Evolutionary conservation across 2,888 invertebrate genomes (phyloP).

Genomic region (Diarsia dahlii): DNA sequence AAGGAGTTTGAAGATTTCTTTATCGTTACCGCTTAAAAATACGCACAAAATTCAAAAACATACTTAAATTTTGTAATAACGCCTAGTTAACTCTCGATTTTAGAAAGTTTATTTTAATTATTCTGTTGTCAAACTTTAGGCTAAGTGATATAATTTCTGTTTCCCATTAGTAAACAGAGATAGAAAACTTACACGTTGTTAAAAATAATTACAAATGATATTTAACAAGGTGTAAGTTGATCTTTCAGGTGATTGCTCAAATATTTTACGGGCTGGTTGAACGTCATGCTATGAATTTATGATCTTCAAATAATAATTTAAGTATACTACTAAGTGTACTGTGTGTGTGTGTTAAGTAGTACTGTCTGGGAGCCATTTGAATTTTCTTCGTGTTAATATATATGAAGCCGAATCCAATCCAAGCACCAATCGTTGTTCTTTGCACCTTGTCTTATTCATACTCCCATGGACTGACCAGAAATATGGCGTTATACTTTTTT

Average conservation of each 20-base stretch:
- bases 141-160: neutral
- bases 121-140: neutral
- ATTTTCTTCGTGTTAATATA: neutral
- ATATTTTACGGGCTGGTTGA: neutral
- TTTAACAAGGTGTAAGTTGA: neutral
- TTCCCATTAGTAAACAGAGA: neutral
- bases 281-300: neutral
- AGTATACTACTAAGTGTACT: too few species aligned
- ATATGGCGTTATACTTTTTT: neutral
- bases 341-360: too few species aligned
- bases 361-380: neutral
- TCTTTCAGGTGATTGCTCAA: neutral
- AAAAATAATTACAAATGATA: too few species aligned
- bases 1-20: slow-evolving; percentile 17
- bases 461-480: neutral
- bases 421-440: neutral
- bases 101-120: too few species aligned
- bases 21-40: neutral
- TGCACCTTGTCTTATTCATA: neutral
- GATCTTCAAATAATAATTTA: too few species aligned
- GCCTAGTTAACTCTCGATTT: slow-evolving; percentile 1
- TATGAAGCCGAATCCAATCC: neutral
- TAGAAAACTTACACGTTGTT: too few species aligned
- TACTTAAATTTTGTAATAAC: neutral
- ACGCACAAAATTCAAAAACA: neutral